Base-by-base conservation (phyloP, 2,888 invertebrate genomes). In the Drosophila bunnanda region DNA sequence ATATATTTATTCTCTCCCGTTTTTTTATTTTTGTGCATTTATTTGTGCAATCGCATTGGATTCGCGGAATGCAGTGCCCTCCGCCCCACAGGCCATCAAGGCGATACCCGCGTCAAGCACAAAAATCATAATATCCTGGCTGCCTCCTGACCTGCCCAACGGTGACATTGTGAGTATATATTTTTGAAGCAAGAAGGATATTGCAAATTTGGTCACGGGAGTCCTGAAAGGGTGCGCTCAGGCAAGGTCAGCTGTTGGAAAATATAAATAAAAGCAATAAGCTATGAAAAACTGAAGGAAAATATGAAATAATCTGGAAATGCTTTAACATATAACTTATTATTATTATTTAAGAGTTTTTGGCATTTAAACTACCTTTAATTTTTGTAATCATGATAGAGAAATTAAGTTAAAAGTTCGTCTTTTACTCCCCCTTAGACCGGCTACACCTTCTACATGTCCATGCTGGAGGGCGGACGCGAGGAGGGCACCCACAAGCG, bases 31-130 rank as follows among this genome's bases (percentile, higher is more conserved):
- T 9, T 66, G 25, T 56, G 32, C 74, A 61, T 73, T 75, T 70
- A 59, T 64, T 65, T 58, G 50, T 70, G 61, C 52, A 43, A 36
- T 66, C 36, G 46, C 56, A 36, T 32, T 53, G 46, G 50, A 39
- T 32, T 53, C 41, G 46, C 61, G 92, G 52, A 58, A 64, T 92
- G 54, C 92, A 97, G 97, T 97, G 46, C 98, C 98, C 69, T 97
- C 97, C 61, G 95, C 97, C 44, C 98, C 98, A 44, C 96, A 96
- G 39, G 96, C 96, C 83, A 97, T 98, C 80, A 98, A 98, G 93
- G 97, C 98, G 4, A 96, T 97, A 60, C 95, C 97, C 58, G 96
- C 96, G 77, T 96, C 97, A 39, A 94, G 95, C 43, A 96, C 96
- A 90, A 96, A 97, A 92, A 96, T 97, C 79, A 94, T 97, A 65